Conservation (phyloP, 2,113 vertebrate species). For the Odontophorus gujanensis region DNA sequence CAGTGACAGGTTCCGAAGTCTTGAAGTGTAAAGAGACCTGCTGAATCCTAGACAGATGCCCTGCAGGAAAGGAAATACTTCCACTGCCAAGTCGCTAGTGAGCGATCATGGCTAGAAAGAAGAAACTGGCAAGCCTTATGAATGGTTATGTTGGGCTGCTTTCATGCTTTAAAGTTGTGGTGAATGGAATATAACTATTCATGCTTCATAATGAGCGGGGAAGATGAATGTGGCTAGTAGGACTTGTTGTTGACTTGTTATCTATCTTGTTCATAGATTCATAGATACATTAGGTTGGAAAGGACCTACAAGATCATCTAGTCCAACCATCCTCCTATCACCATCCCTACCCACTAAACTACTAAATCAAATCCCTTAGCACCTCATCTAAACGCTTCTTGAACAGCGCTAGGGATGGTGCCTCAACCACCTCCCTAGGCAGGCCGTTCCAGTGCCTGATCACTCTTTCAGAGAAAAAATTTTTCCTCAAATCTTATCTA, state of each 20-base stretch:
- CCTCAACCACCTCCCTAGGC: too few species aligned
- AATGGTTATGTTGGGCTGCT: background rate
- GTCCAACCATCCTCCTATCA: too few species aligned
- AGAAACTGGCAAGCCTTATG: background rate
- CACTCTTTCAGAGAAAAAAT: too few species aligned
- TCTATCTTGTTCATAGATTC: background rate
- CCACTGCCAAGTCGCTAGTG: background rate
- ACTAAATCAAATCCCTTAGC: too few species aligned
- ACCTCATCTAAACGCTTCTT: too few species aligned
- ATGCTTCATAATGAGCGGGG: background rate
- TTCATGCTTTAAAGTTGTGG: background rate
- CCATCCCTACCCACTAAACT: too few species aligned
- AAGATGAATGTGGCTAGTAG: background rate
- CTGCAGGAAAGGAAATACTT: background rate
- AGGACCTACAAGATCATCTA: too few species aligned
- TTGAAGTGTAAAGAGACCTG: background rate
- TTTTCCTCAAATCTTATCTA: too few species aligned
- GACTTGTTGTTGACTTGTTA: background rate
- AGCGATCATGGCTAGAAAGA: background rate
- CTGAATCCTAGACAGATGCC: background rate
- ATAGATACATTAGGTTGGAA: too few species aligned
- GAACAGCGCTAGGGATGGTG: too few species aligned
- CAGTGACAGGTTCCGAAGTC: background rate
- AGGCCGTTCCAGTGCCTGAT: too few species aligned
- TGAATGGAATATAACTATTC: background rate